Base-by-base conservation (phyloP, 2,113 vertebrate genomes). In the Notothenia coriiceps region DNA sequence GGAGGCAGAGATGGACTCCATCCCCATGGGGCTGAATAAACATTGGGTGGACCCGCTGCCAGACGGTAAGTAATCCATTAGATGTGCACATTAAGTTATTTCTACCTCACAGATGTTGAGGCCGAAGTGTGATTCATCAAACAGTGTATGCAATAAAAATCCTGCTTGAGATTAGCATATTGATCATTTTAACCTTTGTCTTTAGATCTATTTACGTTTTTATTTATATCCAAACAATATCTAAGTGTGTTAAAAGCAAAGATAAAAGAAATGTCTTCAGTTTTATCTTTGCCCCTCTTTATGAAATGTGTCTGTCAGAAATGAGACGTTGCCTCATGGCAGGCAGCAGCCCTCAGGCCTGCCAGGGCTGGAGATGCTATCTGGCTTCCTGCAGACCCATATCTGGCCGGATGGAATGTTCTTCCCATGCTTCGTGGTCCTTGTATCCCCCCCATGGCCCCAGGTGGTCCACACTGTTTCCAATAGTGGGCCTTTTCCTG, bases 21-120 rank as follows among this genome's bases (percentile, higher is more conserved):
- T 99, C 80, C 98, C 98, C 57, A 99, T 98, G 97, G 98, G 97
- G 12, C 97, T 99, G 84, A 99, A 99, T 89, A 99, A 99, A 54
- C 98, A 99, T 92, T 99, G 98, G 98, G 98, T 99, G 46, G 98
- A 99, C 93, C 98, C 98, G 25, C 94, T 99, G 74, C 98, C 98
- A 85, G 98, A 99, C 46, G 96, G 98, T 99, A 91, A 59, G 95
- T 17, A 69, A 81, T 50, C 17, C 29, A 20, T 64, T 74, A 10
- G 33, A 63, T 20, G 6, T 50, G 43, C 59, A 57, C 20, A 3
- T 67, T 66, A 52, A 74, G 49, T 56, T 3, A 50, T 25, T 65
- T 49, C 18, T 6, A 15, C 59, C 49, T 7, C 49, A 47, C 87
- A 59, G 70, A 74, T 77, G 70, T 70, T 59, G 64, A 47, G 15